Evolutionary conservation across 2,888 invertebrate genomes (phyloP), one percentile per base, ranked within the genome.

Genomic region (Mantis religiosa): DNA sequence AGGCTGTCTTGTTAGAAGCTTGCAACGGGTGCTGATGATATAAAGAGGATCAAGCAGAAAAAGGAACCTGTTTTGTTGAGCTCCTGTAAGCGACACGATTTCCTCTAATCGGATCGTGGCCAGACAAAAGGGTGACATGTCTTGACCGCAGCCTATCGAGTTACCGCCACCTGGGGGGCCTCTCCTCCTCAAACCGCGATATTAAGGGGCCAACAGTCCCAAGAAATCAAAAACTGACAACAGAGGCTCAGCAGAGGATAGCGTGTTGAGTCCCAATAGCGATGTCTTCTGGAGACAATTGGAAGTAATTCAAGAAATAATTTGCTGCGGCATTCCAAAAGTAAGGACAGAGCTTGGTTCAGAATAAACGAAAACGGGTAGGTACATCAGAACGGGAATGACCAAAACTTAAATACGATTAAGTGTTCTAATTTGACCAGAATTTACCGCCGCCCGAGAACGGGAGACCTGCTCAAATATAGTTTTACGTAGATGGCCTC

Each of bases 111-210:
- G 54, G 54, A 71, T 71, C 54, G 54, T 71, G 54, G 54, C 54
- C 25, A 71, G 54, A 71, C 54, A 71, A 71, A 71, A 71, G 54
- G 54, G 54, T 71, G 54, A 71, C 54, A 71, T 71, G 54, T 71
- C 54, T 71, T 71, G 54, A 71, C 54, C 54, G 54, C 30, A 28
- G 12, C 28, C 28, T 71, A 28, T 86, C 86, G 9, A 25, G 81
- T 86, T 86, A 28, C 86, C 30, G 28, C 86, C 86, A 81, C 27
- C 71, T 86, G 86, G 86, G 86, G 81, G 86, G 86, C 30, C 86
- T 30, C 71, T n/a, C 28, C 15, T 81, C 25, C 30, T 84, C 54
- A 71, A 71, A 71, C 54, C 54, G 54, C 54, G 54, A 71, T 71
- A 71, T 71, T 71, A 71, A 71, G 54, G 54, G 54, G 54, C 54